A percentile compares a stretch with the other conserved stretches of the same genome.
Conservation (phyloP, 2,113 vertebrate species). For the Tursiops truncatus region DNA sequence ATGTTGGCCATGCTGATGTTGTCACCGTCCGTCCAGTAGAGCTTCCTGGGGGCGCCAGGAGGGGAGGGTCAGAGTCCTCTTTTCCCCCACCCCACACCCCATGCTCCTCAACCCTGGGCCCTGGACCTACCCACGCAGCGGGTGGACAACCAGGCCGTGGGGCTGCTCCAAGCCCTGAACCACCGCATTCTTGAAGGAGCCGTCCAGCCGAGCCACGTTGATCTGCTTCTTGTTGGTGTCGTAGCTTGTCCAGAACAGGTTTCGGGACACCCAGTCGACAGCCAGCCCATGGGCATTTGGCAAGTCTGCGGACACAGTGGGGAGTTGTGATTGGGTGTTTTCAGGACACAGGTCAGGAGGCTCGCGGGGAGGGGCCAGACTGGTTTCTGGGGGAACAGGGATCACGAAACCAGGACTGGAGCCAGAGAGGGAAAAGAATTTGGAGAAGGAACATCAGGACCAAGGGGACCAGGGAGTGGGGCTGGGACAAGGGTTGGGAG, state of each 20-base stretch:
- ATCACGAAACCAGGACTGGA: not conserved
- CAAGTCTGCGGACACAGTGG: conserved; percentile 84
- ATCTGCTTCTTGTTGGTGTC: conserved; percentile 98
- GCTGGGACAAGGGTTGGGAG: too few species aligned
- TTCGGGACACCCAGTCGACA: conserved; percentile 98
- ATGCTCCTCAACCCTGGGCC: accelerated
- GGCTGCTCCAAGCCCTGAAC: conserved; percentile 97
- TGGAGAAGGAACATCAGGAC: not conserved
- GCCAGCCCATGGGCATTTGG: conserved; percentile 96
- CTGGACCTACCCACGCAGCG: conserved; percentile 88
- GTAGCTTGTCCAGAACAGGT: conserved; percentile 98
- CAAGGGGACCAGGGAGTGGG: not conserved
- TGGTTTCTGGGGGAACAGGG: accelerated
- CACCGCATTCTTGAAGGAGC: conserved; percentile 98
- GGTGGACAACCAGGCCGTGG: conserved; percentile 95
- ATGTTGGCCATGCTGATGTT: conserved; percentile 96
- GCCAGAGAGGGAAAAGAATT: not conserved
- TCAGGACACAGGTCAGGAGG: not conserved
- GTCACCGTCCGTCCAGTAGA: conserved; percentile 97
- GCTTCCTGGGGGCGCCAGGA: conserved; percentile 84
- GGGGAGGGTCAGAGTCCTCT: not conserved
- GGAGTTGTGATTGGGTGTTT: accelerated
- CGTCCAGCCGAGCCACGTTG: conserved; percentile 95
- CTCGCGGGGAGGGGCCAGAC: not conserved
- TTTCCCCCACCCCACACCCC: not conserved